These are phyloP conservation scores for Leptogaster cylindrica DNA, from an alignment of 2,888 invertebrate species.

Conservation along the genomic window DNA sequence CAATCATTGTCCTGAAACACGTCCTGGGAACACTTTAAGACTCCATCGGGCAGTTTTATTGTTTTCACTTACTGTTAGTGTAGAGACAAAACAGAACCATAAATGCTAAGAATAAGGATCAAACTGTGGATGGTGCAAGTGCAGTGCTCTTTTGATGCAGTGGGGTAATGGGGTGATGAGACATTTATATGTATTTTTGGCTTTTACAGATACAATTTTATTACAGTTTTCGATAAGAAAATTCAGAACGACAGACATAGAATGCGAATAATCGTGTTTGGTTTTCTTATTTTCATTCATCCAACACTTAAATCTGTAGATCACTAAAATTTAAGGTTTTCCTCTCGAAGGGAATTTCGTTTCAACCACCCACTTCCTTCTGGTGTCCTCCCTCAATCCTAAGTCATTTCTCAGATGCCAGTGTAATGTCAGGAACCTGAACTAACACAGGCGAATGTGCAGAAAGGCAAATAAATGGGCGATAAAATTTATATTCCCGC, in stretches of 20 bases:
- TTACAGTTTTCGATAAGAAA: not conserved
- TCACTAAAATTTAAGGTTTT: not conserved
- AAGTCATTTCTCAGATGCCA: not conserved
- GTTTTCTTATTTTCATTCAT: not conserved
- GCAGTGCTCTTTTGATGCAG: not conserved
- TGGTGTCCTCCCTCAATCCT: too few species aligned
- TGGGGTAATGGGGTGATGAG: not conserved
- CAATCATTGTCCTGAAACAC: not conserved
- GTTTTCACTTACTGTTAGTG: conserved; percentile 5
- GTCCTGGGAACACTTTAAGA: not conserved
- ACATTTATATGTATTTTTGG: not conserved
- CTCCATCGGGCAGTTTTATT: not conserved
- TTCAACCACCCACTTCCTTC: too few species aligned
- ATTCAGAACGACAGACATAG: too few species aligned
- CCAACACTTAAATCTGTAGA: not conserved
- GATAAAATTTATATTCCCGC: conserved; percentile 26
- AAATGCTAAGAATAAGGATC: not conserved
- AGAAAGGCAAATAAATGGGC: conserved; percentile 20
- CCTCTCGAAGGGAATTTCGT: not conserved
- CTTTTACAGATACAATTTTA: not conserved
- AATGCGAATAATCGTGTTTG: not conserved
- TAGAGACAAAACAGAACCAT: conserved; percentile 8
- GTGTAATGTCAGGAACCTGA: not conserved
- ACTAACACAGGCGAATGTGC: conserved; percentile 10
- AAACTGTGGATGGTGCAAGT: not conserved